These are phyloP conservation scores for Hypocryptadius cinnamomeus DNA, from an alignment of 2,113 vertebrate species.

Conservation along the genomic window DNA sequence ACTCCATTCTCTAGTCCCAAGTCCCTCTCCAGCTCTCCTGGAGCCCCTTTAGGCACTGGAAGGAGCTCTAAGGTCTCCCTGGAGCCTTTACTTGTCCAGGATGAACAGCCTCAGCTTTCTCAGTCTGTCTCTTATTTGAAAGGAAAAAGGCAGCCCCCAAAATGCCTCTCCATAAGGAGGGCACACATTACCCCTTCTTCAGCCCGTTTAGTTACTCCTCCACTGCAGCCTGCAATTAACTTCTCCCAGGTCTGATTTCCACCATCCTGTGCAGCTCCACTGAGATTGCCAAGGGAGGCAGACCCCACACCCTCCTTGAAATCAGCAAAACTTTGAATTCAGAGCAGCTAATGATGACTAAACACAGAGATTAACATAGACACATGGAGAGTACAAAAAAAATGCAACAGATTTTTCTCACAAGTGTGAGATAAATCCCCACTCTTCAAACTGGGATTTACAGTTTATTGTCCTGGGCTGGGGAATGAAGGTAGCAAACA, in stretches of 20 bases:
- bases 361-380: neutral
- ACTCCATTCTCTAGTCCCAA: neutral
- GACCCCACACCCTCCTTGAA: neutral
- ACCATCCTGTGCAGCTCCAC: neutral
- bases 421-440: neutral
- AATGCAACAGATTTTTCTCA: neutral
- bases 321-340: neutral
- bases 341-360: neutral
- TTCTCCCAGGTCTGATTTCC: neutral
- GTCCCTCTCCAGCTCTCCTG: neutral
- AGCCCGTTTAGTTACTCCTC: neutral
- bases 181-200: neutral
- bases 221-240: neutral
- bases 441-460: neutral
- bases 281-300: neutral
- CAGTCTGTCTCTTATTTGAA: neutral
- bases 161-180: neutral
- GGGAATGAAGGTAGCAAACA: neutral
- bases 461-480: neutral
- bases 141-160: neutral
- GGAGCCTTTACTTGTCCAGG: neutral
- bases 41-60: neutral
- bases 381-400: neutral
- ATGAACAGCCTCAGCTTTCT: neutral
- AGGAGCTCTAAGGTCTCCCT: neutral